These are phyloP conservation scores for Lepus oiostolus DNA, from an alignment of 2,797 vertebrate species.

Conservation along the genomic window DNA sequence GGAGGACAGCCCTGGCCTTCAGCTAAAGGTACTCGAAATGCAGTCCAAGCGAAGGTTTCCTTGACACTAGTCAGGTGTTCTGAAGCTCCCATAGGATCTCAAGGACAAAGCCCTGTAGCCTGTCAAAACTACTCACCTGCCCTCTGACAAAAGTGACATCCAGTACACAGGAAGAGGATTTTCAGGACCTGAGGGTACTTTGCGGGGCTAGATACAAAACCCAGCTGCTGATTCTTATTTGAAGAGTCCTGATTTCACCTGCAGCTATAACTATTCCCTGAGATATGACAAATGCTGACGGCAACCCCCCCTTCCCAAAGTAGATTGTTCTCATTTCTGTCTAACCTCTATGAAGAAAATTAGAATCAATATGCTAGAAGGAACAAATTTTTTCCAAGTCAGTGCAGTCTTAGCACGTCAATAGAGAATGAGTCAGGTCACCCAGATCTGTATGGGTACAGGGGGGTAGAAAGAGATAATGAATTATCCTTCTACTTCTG, in stretches of 20 bases:
- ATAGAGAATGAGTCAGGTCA: not conserved
- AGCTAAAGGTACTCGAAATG: conserved; percentile 25
- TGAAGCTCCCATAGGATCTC: not conserved
- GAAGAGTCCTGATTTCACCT: conserved; percentile 41
- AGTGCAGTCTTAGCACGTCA: not conserved
- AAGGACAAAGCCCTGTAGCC: conserved; percentile 11
- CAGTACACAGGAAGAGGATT: not conserved
- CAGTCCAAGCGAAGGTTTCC: conserved; percentile 14
- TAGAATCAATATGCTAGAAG: conserved; percentile 59
- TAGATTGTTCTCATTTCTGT: conserved; percentile 61
- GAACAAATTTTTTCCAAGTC: conserved; percentile 44
- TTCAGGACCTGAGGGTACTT: not conserved
- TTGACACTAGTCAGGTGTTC: not conserved
- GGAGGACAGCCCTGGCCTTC: not conserved
- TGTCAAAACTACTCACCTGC: not conserved
- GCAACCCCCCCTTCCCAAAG: not conserved
- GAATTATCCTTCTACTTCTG: conserved; percentile 10
- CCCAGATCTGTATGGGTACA: conserved; percentile 43
- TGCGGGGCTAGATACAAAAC: conserved; percentile 5
- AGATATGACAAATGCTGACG: not conserved
- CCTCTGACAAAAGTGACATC: not conserved
- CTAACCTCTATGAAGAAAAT: conserved; percentile 57
- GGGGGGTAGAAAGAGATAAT: conserved; percentile 50
- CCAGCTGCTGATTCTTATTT: not conserved
- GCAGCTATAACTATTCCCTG: not conserved